A percentile compares a stretch with the other conserved stretches of the same genome.
Evolutionary conservation across 2,888 invertebrate species (phyloP).

Genomic region (Pharmacophagus antenor): DNA sequence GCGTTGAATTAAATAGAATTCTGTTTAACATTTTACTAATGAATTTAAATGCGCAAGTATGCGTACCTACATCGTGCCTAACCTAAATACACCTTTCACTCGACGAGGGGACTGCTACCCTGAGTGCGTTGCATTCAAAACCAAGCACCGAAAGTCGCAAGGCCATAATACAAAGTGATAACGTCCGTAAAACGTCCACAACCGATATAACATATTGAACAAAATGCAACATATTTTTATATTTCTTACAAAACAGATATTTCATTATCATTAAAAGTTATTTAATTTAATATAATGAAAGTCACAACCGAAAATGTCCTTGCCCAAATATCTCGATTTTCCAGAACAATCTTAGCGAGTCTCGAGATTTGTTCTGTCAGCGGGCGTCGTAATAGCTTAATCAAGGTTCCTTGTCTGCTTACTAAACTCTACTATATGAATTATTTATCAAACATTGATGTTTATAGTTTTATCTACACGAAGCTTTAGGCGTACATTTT

Average conservation of each 20-base stretch:
- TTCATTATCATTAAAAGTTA: too few species aligned
- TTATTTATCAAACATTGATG: constrained; percentile 14
- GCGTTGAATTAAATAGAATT: not conserved
- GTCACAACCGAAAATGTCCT: constrained; percentile 15
- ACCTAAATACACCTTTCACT: constrained; percentile 26
- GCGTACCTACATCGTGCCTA: constrained; percentile 2
- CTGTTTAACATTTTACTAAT: constrained; percentile 1
- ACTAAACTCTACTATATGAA: constrained; percentile 2
- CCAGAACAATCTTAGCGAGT: constrained; percentile 15
- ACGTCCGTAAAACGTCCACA: constrained; percentile 9
- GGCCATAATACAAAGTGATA: constrained; percentile 2
- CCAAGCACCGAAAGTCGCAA: constrained; percentile 17
- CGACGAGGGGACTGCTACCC: constrained; percentile 10
- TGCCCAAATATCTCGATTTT: constrained; percentile 14
- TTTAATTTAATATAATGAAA: constrained; percentile 13
- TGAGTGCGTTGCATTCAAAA: constrained; percentile 20
- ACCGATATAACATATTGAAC: constrained; percentile 2
- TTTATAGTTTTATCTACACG: too few species aligned
- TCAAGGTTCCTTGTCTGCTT: constrained; percentile 4
- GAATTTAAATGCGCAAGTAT: constrained; percentile 9
- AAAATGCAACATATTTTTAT: not conserved
- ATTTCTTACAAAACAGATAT: too few species aligned
- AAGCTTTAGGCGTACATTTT: too few species aligned
- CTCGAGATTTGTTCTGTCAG: constrained; percentile 16
- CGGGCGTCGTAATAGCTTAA: constrained; percentile 7